Evolutionary conservation across 1,140 invertebrate genomes (phyloP).

Genomic region (Diachasma alloeum): DNA sequence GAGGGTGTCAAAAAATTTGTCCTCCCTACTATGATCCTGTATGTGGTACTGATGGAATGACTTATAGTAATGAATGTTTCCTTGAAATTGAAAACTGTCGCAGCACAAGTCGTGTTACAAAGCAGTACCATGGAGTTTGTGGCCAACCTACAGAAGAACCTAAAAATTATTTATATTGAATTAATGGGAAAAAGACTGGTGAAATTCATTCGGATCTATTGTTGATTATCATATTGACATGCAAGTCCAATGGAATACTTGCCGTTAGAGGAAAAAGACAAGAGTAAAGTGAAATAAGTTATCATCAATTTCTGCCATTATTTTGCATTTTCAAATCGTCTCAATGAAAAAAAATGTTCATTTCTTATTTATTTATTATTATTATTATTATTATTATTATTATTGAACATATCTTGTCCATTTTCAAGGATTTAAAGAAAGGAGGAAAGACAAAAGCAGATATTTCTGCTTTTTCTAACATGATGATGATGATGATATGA

Average conservation of each 20-base stretch:
- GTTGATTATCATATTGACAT: too few species aligned
- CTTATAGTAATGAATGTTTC: conserved; percentile 93
- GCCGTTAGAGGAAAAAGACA: not conserved
- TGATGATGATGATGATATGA: too few species aligned
- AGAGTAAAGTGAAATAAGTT: not conserved
- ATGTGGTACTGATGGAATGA: conserved; percentile 88
- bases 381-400: too few species aligned
- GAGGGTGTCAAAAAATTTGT: conserved; percentile 86
- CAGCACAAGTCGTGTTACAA: conserved; percentile 73
- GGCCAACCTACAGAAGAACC: conserved; percentile 74
- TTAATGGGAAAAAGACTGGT: not conserved
- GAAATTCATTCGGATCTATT: too few species aligned
- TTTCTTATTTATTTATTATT: too few species aligned
- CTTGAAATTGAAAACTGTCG: conserved; percentile 89
- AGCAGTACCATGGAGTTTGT: conserved; percentile 74
- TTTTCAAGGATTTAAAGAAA: not conserved
- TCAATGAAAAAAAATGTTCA: too few species aligned
- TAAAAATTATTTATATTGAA: conserved; percentile 75
- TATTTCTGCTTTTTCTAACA: not conserved
- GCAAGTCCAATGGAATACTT: not conserved
- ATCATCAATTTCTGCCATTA: too few species aligned
- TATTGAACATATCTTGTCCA: too few species aligned
- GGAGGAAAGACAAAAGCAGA: not conserved
- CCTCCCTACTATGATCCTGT: conserved; percentile 86
- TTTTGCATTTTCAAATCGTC: too few species aligned